Conservation (phyloP, 2,888 invertebrate genomes). For the Nowickia ferox region DNA sequence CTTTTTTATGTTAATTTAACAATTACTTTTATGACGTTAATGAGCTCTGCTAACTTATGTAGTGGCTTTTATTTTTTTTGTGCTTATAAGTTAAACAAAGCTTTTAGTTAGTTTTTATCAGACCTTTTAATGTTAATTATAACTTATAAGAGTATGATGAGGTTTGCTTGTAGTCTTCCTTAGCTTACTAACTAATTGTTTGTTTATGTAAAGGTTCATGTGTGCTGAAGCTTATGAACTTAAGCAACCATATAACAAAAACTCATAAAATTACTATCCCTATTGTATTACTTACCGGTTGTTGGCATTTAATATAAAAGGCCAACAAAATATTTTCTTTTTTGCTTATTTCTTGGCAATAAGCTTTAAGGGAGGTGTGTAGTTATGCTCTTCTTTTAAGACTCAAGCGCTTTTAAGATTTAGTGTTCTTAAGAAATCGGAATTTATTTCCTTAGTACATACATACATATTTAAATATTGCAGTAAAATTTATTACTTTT, state of each 20-base stretch:
- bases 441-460: not conserved
- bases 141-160: slow-evolving; percentile 33
- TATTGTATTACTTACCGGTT: slow-evolving; percentile 1
- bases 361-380: no score
- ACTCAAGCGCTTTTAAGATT: not conserved
- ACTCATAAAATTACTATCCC: slow-evolving; percentile 54
- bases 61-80: not conserved
- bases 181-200: slow-evolving; percentile 23
- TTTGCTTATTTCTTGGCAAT: not conserved
- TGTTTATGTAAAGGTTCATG: slow-evolving; percentile 31
- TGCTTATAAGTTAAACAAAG: slow-evolving; percentile 44
- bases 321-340: not conserved
- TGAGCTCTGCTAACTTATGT: slow-evolving; percentile 37
- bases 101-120: slow-evolving; percentile 20
- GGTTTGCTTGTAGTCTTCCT: not conserved
- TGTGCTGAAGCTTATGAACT: slow-evolving; percentile 20
- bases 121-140: slow-evolving; percentile 54
- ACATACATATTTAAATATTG: not conserved
- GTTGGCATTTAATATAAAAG: slow-evolving; percentile 22
- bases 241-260: slow-evolving; percentile 34
- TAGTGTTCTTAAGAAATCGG: not conserved
- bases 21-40: slow-evolving; percentile 67
- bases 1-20: slow-evolving; percentile 49
- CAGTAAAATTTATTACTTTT: no score
- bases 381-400: not conserved